Conservation (phyloP, 2,113 vertebrate genomes). For the Calyptomena viridis region DNA sequence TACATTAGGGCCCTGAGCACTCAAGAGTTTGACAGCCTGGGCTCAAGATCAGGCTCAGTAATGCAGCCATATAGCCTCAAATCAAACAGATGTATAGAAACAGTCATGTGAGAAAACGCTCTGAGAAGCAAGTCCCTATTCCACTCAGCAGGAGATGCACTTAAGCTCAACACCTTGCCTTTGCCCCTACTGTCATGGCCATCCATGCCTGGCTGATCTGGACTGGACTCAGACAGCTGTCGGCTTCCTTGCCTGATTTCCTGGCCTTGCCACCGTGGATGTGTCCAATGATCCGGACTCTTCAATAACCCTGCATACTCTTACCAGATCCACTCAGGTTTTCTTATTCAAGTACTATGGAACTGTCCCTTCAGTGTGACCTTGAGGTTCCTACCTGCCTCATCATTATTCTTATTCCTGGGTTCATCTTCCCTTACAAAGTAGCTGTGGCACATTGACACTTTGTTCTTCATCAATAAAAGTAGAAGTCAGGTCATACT, state of each 20-base stretch:
- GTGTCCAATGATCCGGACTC: not conserved
- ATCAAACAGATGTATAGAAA: not conserved
- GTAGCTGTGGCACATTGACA: not conserved
- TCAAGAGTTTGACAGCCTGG: not conserved
- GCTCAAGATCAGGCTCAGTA: not conserved
- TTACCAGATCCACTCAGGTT: not conserved
- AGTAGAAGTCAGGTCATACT: not conserved
- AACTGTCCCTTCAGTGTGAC: not conserved
- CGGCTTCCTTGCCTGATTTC: not conserved
- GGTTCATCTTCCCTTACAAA: not conserved
- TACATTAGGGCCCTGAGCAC: accelerated
- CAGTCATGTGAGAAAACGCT: not conserved
- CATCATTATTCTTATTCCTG: not conserved
- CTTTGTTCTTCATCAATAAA: not conserved
- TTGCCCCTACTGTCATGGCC: not conserved
- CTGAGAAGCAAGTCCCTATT: not conserved
- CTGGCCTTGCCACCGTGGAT: not conserved
- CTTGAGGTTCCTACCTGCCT: not conserved
- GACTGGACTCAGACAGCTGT: not conserved
- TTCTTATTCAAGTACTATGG: not conserved
- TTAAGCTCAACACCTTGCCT: not conserved
- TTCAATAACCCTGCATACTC: not conserved
- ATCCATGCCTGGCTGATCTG: not conserved
- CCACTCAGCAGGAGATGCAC: not conserved
- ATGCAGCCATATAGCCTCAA: not conserved